Percentiles rank a stretch among this genome's conserved stretches.
Evolutionary conservation across 1,140 invertebrate species (phyloP).

Genomic region (Planococcus citri): DNA sequence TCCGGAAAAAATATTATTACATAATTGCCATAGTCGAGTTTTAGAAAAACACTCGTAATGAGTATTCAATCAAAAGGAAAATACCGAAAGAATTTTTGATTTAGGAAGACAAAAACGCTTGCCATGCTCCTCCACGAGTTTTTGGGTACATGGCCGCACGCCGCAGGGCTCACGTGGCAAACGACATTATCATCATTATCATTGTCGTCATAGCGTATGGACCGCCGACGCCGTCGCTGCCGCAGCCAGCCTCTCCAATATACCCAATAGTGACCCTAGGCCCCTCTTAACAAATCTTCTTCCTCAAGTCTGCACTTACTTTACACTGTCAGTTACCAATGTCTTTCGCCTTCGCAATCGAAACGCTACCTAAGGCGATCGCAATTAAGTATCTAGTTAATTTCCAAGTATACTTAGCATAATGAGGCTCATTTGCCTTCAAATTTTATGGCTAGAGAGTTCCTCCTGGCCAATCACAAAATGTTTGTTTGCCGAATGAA

Average conservation of each 20-base stretch:
- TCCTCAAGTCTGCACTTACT: background rate
- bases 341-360: too few relatives aligned
- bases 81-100: background rate
- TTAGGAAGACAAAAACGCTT: background rate
- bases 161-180: background rate
- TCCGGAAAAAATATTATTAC: background rate
- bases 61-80: background rate
- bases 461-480: too few relatives aligned
- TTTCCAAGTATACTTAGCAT: too few relatives aligned
- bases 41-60: background rate
- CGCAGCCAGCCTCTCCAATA: constrained; percentile 1
- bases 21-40: too few relatives aligned
- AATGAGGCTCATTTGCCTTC: too few relatives aligned
- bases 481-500: too few relatives aligned
- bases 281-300: background rate
- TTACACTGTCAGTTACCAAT: too few relatives aligned
- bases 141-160: background rate
- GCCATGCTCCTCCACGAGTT: constrained; percentile 1
- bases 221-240: background rate
- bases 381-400: too few relatives aligned
- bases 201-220: constrained; percentile 5
- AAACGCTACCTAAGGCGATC: too few relatives aligned
- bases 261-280: constrained; percentile 5
- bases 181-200: background rate
- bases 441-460: too few relatives aligned